Percentiles rank a stretch among this genome's conserved stretches.
Evolutionary conservation across 1,140 invertebrate species (phyloP).

Genomic region (Bombus waltoni): DNA sequence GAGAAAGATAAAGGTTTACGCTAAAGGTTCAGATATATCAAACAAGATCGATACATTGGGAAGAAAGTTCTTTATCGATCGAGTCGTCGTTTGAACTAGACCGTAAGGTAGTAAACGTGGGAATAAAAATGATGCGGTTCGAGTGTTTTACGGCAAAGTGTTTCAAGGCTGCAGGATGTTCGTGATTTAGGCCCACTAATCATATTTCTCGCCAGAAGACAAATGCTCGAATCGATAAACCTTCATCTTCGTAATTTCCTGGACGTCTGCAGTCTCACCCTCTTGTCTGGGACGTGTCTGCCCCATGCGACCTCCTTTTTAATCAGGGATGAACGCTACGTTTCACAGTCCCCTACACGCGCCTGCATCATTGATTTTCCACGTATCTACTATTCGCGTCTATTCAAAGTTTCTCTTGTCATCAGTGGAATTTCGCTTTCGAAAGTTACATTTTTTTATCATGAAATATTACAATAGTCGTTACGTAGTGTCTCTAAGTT

Average conservation of each 20-base stretch:
- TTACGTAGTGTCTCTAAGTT: not conserved
- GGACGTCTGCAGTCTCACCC: slow-evolving; percentile 35
- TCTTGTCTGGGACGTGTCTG: slow-evolving; percentile 34
- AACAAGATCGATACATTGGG: too few species aligned
- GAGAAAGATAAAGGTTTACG: too few species aligned
- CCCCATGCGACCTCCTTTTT: slow-evolving; percentile 32
- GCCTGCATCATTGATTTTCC: not conserved
- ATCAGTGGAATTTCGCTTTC: not conserved
- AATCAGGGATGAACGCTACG: slow-evolving; percentile 23
- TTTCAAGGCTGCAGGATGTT: not conserved
- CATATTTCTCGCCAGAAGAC: not conserved
- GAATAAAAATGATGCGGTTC: not conserved
- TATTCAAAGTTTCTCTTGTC: not conserved
- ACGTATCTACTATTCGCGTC: not conserved
- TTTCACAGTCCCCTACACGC: slow-evolving; percentile 3
- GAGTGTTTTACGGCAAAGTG: not conserved
- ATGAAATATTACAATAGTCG: not conserved
- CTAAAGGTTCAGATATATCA: too few species aligned
- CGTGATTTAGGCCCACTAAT: slow-evolving; percentile 29
- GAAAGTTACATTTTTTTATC: not conserved
- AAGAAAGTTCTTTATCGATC: not conserved
- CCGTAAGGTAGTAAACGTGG: not conserved
- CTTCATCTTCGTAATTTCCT: slow-evolving; percentile 49
- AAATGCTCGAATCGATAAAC: slow-evolving; percentile 36
- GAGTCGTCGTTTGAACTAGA: not conserved